These are phyloP conservation scores for Glyptemys insculpta DNA, from an alignment of 2,797 vertebrate species.

Conservation along the genomic window DNA sequence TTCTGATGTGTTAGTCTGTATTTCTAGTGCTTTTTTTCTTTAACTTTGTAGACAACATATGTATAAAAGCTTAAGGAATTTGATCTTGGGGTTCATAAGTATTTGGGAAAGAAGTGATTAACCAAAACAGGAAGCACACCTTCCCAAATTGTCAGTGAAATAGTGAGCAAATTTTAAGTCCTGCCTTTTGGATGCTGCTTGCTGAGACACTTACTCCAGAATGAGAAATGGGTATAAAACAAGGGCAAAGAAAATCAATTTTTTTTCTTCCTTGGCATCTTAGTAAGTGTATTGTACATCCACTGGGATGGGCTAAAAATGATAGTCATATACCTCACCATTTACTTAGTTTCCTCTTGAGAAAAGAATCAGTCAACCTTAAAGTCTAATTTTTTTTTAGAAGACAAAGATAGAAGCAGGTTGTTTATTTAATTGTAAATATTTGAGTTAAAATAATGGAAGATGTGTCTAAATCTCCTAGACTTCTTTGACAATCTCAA, in stretches of 20 bases:
- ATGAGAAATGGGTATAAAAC: neutral
- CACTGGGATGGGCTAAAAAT: neutral
- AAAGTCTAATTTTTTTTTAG: neutral
- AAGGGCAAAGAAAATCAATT: neutral
- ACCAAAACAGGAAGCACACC: neutral
- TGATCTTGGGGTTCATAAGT: neutral
- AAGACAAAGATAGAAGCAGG: neutral
- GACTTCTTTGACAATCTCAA: neutral
- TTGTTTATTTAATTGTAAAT: neutral
- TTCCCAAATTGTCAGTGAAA: neutral
- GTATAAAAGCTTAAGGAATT: neutral
- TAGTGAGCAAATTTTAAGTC: neutral
- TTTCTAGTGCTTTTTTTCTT: neutral
- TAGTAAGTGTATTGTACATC: neutral
- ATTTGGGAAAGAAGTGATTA: neutral
- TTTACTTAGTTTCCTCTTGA: neutral
- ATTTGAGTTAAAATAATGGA: neutral
- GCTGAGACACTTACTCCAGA: neutral
- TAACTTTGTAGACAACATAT: neutral
- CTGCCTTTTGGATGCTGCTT: neutral
- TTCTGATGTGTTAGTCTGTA: neutral
- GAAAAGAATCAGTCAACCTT: neutral
- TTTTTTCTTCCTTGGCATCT: neutral
- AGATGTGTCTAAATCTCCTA: neutral
- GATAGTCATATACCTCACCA: neutral